Evolutionary conservation across 2,888 invertebrate species (phyloP).

Genomic region (Mesoligia furuncula): DNA sequence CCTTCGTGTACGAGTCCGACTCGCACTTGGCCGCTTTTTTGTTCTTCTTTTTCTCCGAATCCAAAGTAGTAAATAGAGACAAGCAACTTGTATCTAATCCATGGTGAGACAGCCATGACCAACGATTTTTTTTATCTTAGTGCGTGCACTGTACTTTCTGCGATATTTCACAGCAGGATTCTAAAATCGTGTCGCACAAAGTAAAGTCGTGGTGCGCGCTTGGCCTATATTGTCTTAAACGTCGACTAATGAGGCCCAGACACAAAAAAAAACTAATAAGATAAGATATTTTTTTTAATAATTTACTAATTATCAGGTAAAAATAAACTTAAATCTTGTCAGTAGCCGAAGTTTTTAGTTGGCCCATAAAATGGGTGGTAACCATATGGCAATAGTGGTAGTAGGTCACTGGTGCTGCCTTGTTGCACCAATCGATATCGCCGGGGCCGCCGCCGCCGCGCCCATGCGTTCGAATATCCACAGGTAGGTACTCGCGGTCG

Average conservation of each 20-base stretch:
- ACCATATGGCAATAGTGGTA: background rate
- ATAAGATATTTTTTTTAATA: too few species aligned
- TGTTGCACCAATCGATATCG: conserved; percentile 22
- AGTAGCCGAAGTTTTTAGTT: background rate
- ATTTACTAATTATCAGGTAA: background rate
- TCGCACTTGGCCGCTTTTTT: too few species aligned
- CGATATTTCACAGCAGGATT: too few species aligned
- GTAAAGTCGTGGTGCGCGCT: too few species aligned
- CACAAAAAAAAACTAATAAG: background rate
- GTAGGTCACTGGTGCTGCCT: background rate
- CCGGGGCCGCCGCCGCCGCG: background rate
- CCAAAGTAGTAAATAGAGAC: too few species aligned
- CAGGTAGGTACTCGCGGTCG: background rate
- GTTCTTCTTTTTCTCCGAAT: too few species aligned
- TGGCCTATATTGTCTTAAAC: background rate
- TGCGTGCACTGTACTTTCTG: too few species aligned
- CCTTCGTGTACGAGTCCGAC: too few species aligned
- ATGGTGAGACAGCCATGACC: too few species aligned
- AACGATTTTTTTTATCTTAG: too few species aligned
- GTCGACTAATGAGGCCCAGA: background rate
- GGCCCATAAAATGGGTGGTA: background rate
- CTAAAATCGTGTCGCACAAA: too few species aligned
- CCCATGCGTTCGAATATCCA: background rate
- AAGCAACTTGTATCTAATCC: too few species aligned
- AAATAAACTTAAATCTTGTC: background rate